Evolutionary conservation across 2,113 vertebrate species (phyloP), one percentile per base, ranked within the genome.

Genomic region (Cyphomyrus plagiostoma): DNA sequence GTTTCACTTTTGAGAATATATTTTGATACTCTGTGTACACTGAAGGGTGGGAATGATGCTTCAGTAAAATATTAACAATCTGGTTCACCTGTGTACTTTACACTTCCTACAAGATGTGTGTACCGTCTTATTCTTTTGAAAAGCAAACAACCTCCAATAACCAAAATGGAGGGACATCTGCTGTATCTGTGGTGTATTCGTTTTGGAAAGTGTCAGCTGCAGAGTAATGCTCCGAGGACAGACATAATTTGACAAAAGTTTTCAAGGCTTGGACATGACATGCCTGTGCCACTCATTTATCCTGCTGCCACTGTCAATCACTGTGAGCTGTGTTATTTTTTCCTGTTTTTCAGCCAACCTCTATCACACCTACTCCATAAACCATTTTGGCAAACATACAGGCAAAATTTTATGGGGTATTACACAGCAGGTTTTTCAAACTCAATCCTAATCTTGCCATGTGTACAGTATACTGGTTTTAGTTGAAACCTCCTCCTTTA

Each of bases 1-100:
- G 90, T 91, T 90, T 90, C 90, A 19, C 83, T 50, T 48, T 83
- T 83, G 30, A 80, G 74, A 2, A 83, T 83, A 83, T 39, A 83
- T 45, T 83, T 45, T 83, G 42, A 83, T 46, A 46, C 9, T 49
- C 84, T 50, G 48, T 52, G 4, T 10, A 86, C 17, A 52, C 84
- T 86, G 23, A 86, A 86, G 83, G 19, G 7, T 11, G 23, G 46
- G 23, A 45, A 83, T 7, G 23, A 86, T 50, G 0, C n/a, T 86
- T n/a, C 15, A 21, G 42, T 84, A 23, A 84, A 84, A 84, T 46
- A 84, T 30, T 70, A 70, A 70, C 23, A 26, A 70, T 26, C 26
- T 30, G 62, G n/a, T 23, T 70, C 62, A 70, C 3, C 66, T 11
- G 1, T 70, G 66, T 70, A 30, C n/a, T 11, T 4, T 15, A 82